Base-by-base conservation (phyloP, 2,888 invertebrate species). In the Coremacera marginata region DNA sequence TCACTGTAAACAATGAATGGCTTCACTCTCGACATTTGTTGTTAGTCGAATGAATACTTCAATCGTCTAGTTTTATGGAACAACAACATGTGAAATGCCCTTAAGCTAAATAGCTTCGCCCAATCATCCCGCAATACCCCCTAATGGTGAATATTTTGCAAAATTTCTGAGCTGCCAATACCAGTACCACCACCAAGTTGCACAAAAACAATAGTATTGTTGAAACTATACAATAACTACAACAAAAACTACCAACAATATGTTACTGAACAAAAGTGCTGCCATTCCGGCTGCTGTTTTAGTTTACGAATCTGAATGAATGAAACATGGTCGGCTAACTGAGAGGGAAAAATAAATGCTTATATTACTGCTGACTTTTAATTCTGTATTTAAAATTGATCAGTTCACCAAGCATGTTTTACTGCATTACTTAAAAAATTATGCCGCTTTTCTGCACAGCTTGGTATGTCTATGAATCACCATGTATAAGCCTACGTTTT, bases 241-340 rank as follows among this genome's bases (percentile, higher is more conserved):
- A 34, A 49, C n/a, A 14, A 74, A 55, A 34, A 65, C 55, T 11
- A 70, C 52, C 16, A 49, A 49, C 16, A 51, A n/a, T n/a, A n/a
- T n/a, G n/a, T n/a, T n/a, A 62, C 34, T 57, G 49, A 73, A 73
- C 62, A 73, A 73, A 57, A 71, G 57, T 71, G 73, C 63, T 63
- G 73, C 31, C 73, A 63, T 55, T 31, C 55, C 37, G 52, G 65
- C 51, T 68, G 68, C 14, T 27, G 68, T 22, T 51, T 51, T 68
- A 49, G 68, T 51, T 49, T 27, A 19, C 34, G 51, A 68, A 68
- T 27, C 51, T 51, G 11, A 44, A 11, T 14, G 27, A 68, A 68
- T 44, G 25, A 14, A 49, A 68, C 37, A 27, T 51, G 68, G 25
- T 68, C n/a, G 63, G 31, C 34, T 27, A 25, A 37, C 27, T 67